Evolutionary conservation across 2,113 vertebrate species (phyloP).

Genomic region (Halichoeres trimaculatus): DNA sequence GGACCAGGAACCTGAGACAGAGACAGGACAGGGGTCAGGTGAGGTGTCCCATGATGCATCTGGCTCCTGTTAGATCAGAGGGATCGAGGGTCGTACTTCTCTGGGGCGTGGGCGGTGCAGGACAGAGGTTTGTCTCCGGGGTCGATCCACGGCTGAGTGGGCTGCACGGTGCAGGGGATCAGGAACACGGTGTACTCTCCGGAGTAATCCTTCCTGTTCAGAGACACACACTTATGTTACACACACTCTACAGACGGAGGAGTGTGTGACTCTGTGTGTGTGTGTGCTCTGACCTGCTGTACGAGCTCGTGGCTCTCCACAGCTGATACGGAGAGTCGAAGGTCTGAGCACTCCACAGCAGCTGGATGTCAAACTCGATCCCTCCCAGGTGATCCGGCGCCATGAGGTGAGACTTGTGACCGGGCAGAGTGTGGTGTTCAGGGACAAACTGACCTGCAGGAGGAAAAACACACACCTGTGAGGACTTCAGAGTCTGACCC

Average conservation of each 20-base stretch:
- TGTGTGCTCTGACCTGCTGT: conserved; percentile 87
- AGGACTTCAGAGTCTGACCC: too few species aligned
- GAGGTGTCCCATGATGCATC: neutral
- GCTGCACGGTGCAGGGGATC: conserved; percentile 96
- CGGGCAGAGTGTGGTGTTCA: conserved; percentile 95
- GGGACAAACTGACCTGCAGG: conserved; percentile 93
- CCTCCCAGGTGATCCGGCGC: conserved; percentile 96
- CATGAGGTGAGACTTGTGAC: conserved; percentile 89
- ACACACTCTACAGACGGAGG: too few species aligned
- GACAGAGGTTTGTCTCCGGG: conserved; percentile 93
- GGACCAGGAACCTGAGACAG: conserved; percentile 89
- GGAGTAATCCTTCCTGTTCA: conserved; percentile 93
- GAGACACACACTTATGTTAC: too few species aligned
- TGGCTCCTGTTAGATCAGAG: neutral
- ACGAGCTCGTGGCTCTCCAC: conserved; percentile 98
- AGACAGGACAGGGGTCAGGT: neutral
- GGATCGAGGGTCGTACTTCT: conserved; percentile 85
- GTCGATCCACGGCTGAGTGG: conserved; percentile 94
- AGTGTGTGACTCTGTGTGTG: too few species aligned
- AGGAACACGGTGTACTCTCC: conserved; percentile 94
- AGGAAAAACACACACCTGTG: neutral
- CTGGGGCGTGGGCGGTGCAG: conserved; percentile 94
- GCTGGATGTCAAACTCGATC: conserved; percentile 94
- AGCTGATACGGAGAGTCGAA: conserved; percentile 97
- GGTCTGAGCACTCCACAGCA: conserved; percentile 96